Base-by-base conservation (phyloP, 2,113 vertebrate genomes). In the Aspiorhynchus laticeps region DNA sequence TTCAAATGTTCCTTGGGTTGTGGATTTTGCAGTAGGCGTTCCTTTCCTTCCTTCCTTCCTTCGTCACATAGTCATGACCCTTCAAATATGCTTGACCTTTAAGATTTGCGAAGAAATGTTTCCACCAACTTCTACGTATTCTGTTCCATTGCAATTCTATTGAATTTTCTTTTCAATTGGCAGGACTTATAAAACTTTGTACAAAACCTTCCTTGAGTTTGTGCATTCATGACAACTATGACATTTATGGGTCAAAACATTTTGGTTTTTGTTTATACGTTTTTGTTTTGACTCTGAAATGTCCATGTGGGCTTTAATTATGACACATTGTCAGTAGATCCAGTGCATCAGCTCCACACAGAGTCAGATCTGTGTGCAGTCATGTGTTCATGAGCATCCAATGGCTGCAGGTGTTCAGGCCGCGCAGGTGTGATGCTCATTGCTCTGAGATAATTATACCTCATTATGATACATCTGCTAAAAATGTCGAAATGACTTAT, bases 1-100 rank as follows among this genome's bases (percentile, higher is more conserved):
- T 86, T 89, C 88, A 88, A 82, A 75, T 86, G 85, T 85, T 90
- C 86, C 88, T 90, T 86, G 84, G 77, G 15, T 33, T 69, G 51
- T 41, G 36, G 80, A 76, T 76, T 84, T 74, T 76, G 31, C 61
- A 14, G 15, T 11, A 31, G 53, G 74, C 88, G 80, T 46, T 71
- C 46, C 14, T 48, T 46, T 43, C 71, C 36, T 78, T 28, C 75
- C 75, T 77, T 33, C 80, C 80, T 71, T 81, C 17, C 21, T 63
- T 26, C 84, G n/a, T 61, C 56, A 51, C 43, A 4, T 1, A 33
- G 48, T 31, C 8, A 31, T 63, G 65, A 80, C 73, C 59, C 8
- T 78, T 69, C 28, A 83, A 69, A 83, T 69, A 83, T 69, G 38
- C 80, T 83, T 83, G 80, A 69, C 80, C 63, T 83, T 83, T 69